A percentile compares a stretch with the other conserved stretches of the same genome.
Conservation (phyloP, 30 jellyfish, hydroid and myxozoan genomes). For the Catostylus mosaicus region DNA sequence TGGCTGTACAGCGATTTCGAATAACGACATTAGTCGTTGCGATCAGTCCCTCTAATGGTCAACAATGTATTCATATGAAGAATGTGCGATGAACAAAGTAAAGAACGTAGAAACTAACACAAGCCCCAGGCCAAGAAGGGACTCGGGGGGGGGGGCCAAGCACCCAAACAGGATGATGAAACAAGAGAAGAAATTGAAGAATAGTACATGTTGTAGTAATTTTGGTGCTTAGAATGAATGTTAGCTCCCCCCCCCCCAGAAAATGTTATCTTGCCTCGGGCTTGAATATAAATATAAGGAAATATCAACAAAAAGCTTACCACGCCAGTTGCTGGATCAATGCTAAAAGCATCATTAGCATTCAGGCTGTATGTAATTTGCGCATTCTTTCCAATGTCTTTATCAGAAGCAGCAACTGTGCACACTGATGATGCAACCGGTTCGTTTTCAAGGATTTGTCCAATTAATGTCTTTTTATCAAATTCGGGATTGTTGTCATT, state of each 20-base stretch:
- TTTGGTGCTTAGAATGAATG: neutral
- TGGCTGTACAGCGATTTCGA: no score
- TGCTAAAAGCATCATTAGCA: constrained; percentile 46
- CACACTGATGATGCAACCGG: constrained; percentile 58
- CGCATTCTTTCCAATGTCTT: constrained; percentile 65
- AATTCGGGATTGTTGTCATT: constrained; percentile 82
- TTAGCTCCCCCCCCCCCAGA: neutral
- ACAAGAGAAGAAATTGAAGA: neutral
- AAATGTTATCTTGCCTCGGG: neutral
- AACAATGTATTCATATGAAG: no score
- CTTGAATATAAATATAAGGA: neutral
- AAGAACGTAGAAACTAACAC: neutral
- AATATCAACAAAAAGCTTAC: constrained; percentile 5
- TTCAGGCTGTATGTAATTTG: constrained; percentile 33
- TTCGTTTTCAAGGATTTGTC: constrained; percentile 58
- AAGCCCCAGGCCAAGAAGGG: neutral
- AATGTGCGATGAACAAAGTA: no score
- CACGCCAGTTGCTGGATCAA: constrained; percentile 53
- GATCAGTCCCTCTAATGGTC: no score
- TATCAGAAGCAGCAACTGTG: constrained; percentile 73
- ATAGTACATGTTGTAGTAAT: no score
- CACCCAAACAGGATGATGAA: neutral
- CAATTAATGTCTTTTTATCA: constrained; percentile 38
- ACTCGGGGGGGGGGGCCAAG: neutral
- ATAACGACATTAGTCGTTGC: no score